Percentiles rank a stretch among this genome's conserved stretches.
These are phyloP conservation scores for Eudyptes chrysolophus DNA, from an alignment of 2,113 vertebrate species.

Conservation along the genomic window DNA sequence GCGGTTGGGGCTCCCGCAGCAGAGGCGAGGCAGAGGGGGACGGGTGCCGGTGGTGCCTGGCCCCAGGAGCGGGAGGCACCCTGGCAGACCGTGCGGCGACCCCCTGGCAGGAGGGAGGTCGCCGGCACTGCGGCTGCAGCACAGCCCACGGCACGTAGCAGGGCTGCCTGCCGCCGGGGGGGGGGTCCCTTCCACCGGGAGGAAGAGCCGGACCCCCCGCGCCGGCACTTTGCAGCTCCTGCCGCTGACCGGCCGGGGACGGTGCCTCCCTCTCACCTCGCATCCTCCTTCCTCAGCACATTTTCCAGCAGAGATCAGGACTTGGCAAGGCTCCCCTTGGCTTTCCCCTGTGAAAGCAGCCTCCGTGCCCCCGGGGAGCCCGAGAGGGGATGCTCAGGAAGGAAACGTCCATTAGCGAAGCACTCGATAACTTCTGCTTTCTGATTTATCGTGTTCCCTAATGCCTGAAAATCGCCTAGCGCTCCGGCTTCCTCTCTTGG, in stretches of 20 bases:
- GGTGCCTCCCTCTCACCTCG: background rate
- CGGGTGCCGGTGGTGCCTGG: fast-evolving
- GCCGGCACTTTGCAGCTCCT: background rate
- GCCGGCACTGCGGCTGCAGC: background rate
- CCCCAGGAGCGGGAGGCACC: fast-evolving
- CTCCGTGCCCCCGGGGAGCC: background rate
- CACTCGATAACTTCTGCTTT: background rate
- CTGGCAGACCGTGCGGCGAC: background rate
- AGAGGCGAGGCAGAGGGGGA: background rate
- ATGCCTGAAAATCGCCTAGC: background rate
- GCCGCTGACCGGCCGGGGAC: background rate
- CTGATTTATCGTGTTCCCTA: background rate
- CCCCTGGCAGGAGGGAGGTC: background rate
- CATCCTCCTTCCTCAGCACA: background rate
- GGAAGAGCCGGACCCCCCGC: fast-evolving
- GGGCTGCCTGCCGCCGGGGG: background rate
- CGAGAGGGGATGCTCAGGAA: background rate
- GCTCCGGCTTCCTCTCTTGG: background rate
- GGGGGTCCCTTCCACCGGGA: background rate
- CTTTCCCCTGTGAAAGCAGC: background rate
- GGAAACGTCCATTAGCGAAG: background rate
- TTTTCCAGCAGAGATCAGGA: background rate
- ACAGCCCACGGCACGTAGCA: background rate
- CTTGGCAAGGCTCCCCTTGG: background rate
- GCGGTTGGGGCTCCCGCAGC: fast-evolving